Base-by-base conservation (phyloP, 1,140 invertebrate genomes). In the Aphelenchoides avenae region DNA sequence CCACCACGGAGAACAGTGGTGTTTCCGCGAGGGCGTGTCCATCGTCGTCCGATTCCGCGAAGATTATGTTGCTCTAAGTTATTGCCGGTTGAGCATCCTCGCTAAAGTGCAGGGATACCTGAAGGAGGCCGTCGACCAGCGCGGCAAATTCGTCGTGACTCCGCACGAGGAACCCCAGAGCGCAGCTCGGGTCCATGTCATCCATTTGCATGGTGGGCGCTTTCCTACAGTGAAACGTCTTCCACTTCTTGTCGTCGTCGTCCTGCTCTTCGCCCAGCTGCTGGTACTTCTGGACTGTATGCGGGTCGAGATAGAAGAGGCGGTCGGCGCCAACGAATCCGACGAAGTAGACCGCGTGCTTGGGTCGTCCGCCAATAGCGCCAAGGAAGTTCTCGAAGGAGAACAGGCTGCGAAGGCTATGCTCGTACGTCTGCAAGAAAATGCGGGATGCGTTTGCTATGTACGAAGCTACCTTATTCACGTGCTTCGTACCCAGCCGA, bases 341-440 rank as follows among this genome's bases (percentile, higher is more conserved):
- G 73, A 98, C 86, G 73, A 98, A 91, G 81, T 94, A 98, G 26
- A 94, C 81, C 37, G 94, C 94, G 80, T 95, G 89, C 82, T 95
- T 97, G 36, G 94, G 94, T 77, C 90, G 89, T 20, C 94, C 94
- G 49, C 94, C 94, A 74, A 99, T 92, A 49, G 97, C 86, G 57
- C 94, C 94, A 43, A 95, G 81, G 52, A 87, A 89, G 79, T 94
- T 89, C 48, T 84, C 83, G 49, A 91, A 84, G 77, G 87, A 85
- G 73, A 97, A 91, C 79, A 57, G 15, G 18, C 31, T 64, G n/a
- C 24, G 56, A 13, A 57, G 7, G 15, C 50, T 18, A 7, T 57
- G 26, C 27, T 55, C 4, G 24, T 89, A 93, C 58, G 71, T 78
- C 76, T 73, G 50, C 29, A 71, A 46, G 29, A 40, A 3, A 47